Evolutionary conservation across 2,113 vertebrate genomes (phyloP).

Genomic region (Lepidothrix coronata): DNA sequence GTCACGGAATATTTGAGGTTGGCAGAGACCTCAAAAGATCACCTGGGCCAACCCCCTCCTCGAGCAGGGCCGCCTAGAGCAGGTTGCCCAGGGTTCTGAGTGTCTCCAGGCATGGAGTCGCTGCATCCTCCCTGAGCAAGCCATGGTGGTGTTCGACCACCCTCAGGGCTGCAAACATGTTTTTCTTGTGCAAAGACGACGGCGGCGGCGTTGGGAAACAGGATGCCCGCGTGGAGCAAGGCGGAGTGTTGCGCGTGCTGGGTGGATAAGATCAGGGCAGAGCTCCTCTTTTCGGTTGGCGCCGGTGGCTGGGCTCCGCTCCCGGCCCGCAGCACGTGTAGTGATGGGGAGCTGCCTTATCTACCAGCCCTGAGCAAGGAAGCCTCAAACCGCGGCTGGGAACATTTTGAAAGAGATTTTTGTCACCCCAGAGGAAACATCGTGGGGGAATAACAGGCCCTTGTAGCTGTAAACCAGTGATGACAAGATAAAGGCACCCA

Average conservation of each 20-base stretch:
- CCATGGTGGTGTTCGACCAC: not conserved
- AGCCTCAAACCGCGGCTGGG: conserved; percentile 22
- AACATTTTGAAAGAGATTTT: conserved; percentile 53
- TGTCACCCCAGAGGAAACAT: conserved; percentile 43
- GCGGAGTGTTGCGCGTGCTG: not conserved
- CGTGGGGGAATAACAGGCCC: not conserved
- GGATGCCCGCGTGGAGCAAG: not conserved
- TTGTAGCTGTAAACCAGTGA: not conserved
- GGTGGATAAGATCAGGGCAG: conserved; percentile 63
- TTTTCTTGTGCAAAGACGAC: not conserved
- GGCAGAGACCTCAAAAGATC: not conserved
- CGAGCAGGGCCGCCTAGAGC: not conserved
- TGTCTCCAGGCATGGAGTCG: not conserved
- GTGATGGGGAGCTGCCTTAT: conserved; percentile 41
- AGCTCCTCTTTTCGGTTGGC: conserved; percentile 65
- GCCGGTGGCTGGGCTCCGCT: conserved; percentile 14
- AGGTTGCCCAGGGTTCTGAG: not conserved
- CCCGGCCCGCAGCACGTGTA: not conserved
- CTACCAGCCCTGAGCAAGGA: conserved; percentile 32
- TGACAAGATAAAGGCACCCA: not conserved
- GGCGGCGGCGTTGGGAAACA: not conserved
- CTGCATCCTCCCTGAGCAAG: not conserved
- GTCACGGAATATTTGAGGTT: not conserved
- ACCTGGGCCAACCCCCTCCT: not conserved
- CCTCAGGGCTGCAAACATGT: not conserved